Conservation (phyloP, 2,797 vertebrate genomes). For the Lutjanus argentimaculatus region DNA sequence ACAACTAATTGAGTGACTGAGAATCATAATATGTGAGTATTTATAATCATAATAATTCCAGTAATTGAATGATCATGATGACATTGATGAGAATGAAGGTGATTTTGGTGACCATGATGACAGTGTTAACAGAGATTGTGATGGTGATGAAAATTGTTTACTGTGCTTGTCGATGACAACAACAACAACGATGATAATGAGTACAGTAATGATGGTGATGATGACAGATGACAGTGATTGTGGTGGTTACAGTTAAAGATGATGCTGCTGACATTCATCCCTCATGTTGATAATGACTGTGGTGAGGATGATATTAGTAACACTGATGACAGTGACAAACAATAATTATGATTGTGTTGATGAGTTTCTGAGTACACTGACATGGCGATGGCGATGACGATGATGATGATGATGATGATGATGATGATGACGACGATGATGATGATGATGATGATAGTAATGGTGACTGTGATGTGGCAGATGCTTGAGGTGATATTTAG, state of each 20-base stretch:
- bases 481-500: constrained; percentile 47
- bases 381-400: not conserved
- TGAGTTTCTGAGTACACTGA: too few species aligned
- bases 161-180: too few species aligned
- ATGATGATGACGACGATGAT: not conserved
- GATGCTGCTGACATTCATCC: not conserved
- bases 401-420: too few species aligned
- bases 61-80: not conserved
- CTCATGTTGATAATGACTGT: not conserved
- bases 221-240: not conserved
- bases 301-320: not conserved
- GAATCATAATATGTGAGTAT: not conserved
- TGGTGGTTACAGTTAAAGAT: not conserved
- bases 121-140: too few species aligned
- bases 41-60: not conserved
- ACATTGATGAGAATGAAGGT: not conserved
- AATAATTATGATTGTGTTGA: not conserved
- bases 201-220: not conserved
- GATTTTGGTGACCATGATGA: not conserved
- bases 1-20: not conserved
- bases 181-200: not conserved
- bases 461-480: constrained; percentile 15
- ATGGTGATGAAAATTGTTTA: too few species aligned
- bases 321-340: not conserved
- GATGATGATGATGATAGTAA: too few species aligned